These are phyloP conservation scores for Drosophila rhopaloa DNA, from an alignment of 1,140 invertebrate species.

Conservation along the genomic window DNA sequence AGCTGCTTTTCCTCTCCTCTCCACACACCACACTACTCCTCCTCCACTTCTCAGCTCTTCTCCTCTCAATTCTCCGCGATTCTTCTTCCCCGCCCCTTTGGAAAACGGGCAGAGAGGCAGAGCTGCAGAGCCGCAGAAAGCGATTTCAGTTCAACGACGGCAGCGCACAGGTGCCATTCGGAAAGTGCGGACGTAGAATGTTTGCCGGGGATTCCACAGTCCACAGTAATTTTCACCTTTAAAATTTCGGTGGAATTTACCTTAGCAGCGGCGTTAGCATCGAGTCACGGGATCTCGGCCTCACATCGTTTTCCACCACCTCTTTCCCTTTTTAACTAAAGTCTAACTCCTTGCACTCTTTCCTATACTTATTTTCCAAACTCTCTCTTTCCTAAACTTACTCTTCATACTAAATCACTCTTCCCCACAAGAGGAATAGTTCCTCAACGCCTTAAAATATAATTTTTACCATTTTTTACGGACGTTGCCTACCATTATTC, in stretches of 20 bases:
- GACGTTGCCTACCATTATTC: too few relatives aligned
- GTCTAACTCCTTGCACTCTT: not conserved
- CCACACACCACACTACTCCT: not conserved
- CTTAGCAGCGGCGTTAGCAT: not conserved
- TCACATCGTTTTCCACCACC: not conserved
- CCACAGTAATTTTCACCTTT: not conserved
- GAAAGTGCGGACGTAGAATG: slow-evolving; percentile 69
- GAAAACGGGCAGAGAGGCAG: slow-evolving; percentile 14
- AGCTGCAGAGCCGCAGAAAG: slow-evolving; percentile 52
- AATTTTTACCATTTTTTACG: too few relatives aligned
- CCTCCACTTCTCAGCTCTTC: not conserved
- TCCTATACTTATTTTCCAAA: too few relatives aligned
- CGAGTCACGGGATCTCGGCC: not conserved
- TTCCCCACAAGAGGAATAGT: too few relatives aligned
- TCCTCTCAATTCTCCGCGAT: not conserved
- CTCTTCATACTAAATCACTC: too few relatives aligned
- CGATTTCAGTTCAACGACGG: slow-evolving; percentile 71
- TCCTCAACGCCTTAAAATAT: too few relatives aligned
- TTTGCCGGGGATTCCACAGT: slow-evolving; percentile 17
- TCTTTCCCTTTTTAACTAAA: not conserved
- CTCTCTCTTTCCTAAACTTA: too few relatives aligned
- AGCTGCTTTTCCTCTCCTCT: slow-evolving; percentile 21
- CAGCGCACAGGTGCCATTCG: slow-evolving; percentile 79
- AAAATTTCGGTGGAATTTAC: not conserved
- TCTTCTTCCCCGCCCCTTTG: not conserved